These are phyloP conservation scores for Oncopodura yosiiana DNA, from an alignment of 1,140 invertebrate species.

Conservation along the genomic window DNA sequence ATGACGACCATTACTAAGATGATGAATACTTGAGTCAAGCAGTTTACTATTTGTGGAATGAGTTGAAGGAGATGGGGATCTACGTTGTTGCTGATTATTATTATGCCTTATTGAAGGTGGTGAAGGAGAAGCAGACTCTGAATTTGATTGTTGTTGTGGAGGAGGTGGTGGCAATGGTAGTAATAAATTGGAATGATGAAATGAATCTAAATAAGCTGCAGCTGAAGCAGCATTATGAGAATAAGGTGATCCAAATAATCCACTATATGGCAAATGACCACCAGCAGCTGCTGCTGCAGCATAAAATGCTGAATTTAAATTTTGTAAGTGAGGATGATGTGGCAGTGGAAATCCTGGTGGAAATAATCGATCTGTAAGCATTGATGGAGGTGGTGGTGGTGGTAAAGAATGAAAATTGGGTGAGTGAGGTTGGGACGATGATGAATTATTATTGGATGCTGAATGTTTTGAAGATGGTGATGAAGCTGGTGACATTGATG, in stretches of 20 bases:
- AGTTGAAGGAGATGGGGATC: not conserved
- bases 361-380: constrained; percentile 9
- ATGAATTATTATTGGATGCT: too few species aligned
- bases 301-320: constrained; percentile 17
- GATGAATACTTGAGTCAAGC: too few species aligned
- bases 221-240: constrained; percentile 16
- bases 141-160: constrained; percentile 11
- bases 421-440: constrained; percentile 12
- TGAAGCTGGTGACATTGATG: constrained; percentile 23
- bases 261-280: too few species aligned
- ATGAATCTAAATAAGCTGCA: constrained; percentile 30
- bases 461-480: constrained; percentile 31
- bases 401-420: constrained; percentile 3
- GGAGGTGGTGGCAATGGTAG: constrained; percentile 17
- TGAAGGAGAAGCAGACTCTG: constrained; percentile 2
- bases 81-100: constrained; percentile 11
- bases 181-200: constrained; percentile 31
- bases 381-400: constrained; percentile 5
- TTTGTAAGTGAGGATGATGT: constrained; percentile 1
- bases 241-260: constrained; percentile 10
- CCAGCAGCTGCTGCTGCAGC: constrained; percentile 30
- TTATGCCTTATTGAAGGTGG: not conserved
- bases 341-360: constrained; percentile 17
- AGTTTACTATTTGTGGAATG: not conserved
- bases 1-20: too few species aligned